phyloP scores from a whole-genome alignment of 2,797 vertebrate species.

The Lerista edwardsae region DNA sequence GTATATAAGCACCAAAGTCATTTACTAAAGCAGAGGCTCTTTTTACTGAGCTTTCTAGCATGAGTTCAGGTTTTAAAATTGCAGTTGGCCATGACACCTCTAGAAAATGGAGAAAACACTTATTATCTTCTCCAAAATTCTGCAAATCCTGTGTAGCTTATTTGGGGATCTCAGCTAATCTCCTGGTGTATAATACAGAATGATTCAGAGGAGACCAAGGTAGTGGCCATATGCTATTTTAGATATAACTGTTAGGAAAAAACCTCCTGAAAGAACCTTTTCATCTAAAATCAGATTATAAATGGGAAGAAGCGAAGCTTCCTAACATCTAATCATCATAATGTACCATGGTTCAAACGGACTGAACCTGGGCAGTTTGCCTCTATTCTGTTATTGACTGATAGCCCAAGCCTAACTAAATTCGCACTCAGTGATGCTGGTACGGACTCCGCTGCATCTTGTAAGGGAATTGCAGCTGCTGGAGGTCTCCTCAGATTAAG shows the following conservation, averaged over 20 bases:
- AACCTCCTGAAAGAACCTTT: conserved; percentile 25
- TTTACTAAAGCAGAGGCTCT: conserved; percentile 10
- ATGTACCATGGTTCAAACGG: not conserved
- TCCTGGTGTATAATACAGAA: not conserved
- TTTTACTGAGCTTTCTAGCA: conserved; percentile 39
- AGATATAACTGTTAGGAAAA: not conserved
- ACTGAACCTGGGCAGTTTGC: not conserved
- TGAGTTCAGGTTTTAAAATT: conserved; percentile 45
- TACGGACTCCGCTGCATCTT: too few species aligned
- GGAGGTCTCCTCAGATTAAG: too few species aligned
- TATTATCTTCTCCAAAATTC: conserved; percentile 26
- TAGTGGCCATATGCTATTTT: not conserved
- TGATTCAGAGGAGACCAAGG: not conserved
- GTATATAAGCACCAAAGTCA: conserved; percentile 47
- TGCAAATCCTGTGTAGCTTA: not conserved
- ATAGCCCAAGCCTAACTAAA: too few species aligned
- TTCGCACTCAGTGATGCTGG: too few species aligned
- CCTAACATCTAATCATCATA: not conserved
- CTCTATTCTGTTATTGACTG: not conserved
- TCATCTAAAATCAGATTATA: not conserved
- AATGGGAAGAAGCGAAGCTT: not conserved
- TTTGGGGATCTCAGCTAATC: conserved; percentile 38
- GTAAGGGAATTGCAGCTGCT: too few species aligned
- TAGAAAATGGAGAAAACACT: conserved; percentile 33
- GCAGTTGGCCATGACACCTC: conserved; percentile 33